A percentile compares a stretch with the other conserved stretches of the same genome.
Conservation (phyloP, 2,797 vertebrate genomes). For the Periophthalmus magnuspinnatus region DNA sequence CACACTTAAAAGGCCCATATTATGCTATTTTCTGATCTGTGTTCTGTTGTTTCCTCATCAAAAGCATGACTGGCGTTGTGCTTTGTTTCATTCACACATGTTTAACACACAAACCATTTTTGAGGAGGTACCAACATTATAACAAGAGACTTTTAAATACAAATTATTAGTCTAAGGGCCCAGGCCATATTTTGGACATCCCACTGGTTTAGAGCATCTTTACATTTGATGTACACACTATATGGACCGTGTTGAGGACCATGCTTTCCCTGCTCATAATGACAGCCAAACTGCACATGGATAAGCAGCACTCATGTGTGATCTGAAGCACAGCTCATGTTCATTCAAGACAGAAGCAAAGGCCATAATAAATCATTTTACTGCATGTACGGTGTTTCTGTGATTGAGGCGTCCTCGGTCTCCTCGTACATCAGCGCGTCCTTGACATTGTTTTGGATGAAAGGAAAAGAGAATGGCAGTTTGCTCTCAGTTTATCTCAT, state of each 20-base stretch:
- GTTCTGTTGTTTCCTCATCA: too few relatives aligned
- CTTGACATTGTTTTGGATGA: conserved; percentile 28
- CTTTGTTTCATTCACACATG: too few relatives aligned
- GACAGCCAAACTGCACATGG: conserved; percentile 1
- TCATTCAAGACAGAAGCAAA: conserved; percentile 28
- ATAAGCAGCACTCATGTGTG: conserved; percentile 4
- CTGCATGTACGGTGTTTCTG: conserved; percentile 14
- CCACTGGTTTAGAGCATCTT: background rate
- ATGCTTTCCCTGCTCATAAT: background rate
- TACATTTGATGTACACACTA: background rate
- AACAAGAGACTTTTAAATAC: too few relatives aligned
- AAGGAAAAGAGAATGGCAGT: conserved; percentile 18
- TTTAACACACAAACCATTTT: too few relatives aligned
- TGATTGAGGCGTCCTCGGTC: conserved; percentile 35
- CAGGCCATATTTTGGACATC: too few relatives aligned
- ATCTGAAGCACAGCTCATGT: conserved; percentile 14
- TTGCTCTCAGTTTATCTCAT: conserved; percentile 18
- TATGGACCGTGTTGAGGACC: background rate
- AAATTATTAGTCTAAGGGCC: too few relatives aligned
- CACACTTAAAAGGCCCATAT: too few relatives aligned
- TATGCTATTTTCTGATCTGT: too few relatives aligned
- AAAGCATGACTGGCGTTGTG: too few relatives aligned
- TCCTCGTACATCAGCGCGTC: conserved; percentile 26
- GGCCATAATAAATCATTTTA: conserved; percentile 35
- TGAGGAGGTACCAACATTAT: too few relatives aligned